phyloP scores from a whole-genome alignment of 2,888 invertebrate species.

The Odontocolon sp. region DNA sequence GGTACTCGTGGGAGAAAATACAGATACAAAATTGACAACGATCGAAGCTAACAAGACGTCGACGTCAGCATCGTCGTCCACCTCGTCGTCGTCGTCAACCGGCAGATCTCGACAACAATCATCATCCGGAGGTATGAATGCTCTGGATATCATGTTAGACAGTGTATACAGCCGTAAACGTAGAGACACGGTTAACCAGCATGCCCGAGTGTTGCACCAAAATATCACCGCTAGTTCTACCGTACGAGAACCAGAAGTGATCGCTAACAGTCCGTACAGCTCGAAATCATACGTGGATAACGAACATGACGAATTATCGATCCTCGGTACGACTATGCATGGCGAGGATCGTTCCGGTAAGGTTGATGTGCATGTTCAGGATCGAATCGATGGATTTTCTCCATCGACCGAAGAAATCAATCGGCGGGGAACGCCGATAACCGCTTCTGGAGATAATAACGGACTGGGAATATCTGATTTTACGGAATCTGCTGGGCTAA shows the following conservation, averaged over 20 bases:
- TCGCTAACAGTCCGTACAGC: slow-evolving; percentile 18
- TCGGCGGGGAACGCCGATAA: slow-evolving; percentile 16
- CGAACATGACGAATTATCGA: neutral
- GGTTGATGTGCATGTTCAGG: slow-evolving; percentile 58
- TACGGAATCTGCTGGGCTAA: slow-evolving; percentile 16
- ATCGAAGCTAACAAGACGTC: slow-evolving; percentile 88
- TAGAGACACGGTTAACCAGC: slow-evolving; percentile 87
- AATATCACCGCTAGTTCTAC: slow-evolving; percentile 45
- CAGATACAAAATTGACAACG: slow-evolving; percentile 87
- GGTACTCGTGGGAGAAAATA: slow-evolving; percentile 90
- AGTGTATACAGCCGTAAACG: slow-evolving; percentile 84
- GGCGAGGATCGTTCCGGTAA: slow-evolving; percentile 31
- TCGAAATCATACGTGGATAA: slow-evolving; percentile 16
- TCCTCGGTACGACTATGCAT: slow-evolving; percentile 51
- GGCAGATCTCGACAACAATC: slow-evolving; percentile 80
- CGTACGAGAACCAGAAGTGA: neutral
- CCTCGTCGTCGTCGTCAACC: slow-evolving; percentile 86
- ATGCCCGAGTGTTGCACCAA: slow-evolving; percentile 80
- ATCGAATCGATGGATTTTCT: slow-evolving; percentile 65
- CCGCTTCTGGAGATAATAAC: slow-evolving; percentile 38
- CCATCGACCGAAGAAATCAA: slow-evolving; percentile 20
- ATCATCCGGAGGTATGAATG: slow-evolving; percentile 81
- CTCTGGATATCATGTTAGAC: slow-evolving; percentile 47
- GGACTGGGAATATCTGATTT: slow-evolving; percentile 16
- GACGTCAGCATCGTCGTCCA: slow-evolving; percentile 83